These are phyloP conservation scores for Caenorhabditis brenneri DNA, from an alignment of 1,140 invertebrate species.

Conservation along the genomic window DNA sequence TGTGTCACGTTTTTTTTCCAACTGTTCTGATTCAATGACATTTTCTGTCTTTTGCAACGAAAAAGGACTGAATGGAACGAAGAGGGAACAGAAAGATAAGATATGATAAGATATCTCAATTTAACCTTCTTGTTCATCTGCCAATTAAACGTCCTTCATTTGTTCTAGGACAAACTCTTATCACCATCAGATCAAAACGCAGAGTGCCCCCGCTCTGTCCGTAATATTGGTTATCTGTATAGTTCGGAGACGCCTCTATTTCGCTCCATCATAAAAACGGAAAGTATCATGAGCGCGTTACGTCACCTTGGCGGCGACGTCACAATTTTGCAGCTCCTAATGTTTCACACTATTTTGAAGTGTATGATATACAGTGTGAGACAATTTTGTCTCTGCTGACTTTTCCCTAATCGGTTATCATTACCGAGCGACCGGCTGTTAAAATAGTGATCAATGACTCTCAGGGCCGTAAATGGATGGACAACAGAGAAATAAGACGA, in stretches of 20 bases:
- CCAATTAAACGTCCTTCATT: neutral
- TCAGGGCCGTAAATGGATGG: too few species aligned
- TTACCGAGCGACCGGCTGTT: slow-evolving; percentile 22
- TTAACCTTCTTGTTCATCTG: neutral
- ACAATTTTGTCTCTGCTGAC: neutral
- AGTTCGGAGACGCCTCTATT: neutral
- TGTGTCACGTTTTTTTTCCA: neutral
- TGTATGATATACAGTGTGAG: neutral
- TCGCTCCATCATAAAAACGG: neutral
- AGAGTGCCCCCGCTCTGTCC: neutral
- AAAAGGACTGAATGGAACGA: neutral
- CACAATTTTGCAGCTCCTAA: slow-evolving; percentile 21
- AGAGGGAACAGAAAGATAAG: neutral
- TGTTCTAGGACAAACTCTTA: neutral
- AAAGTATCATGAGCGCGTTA: neutral
- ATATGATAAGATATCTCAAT: neutral
- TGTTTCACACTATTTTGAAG: slow-evolving; percentile 17
- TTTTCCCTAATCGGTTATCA: slow-evolving; percentile 6
- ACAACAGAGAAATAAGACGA: neutral
- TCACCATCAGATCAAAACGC: neutral
- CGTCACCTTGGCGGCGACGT: neutral
- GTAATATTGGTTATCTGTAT: neutral
- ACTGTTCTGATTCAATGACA: neutral
- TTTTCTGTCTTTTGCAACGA: slow-evolving; percentile 14
- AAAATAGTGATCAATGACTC: slow-evolving; percentile 16